Evolutionary conservation across 2,888 invertebrate species (phyloP).

Genomic region (Scaptomyza caliginosa): DNA sequence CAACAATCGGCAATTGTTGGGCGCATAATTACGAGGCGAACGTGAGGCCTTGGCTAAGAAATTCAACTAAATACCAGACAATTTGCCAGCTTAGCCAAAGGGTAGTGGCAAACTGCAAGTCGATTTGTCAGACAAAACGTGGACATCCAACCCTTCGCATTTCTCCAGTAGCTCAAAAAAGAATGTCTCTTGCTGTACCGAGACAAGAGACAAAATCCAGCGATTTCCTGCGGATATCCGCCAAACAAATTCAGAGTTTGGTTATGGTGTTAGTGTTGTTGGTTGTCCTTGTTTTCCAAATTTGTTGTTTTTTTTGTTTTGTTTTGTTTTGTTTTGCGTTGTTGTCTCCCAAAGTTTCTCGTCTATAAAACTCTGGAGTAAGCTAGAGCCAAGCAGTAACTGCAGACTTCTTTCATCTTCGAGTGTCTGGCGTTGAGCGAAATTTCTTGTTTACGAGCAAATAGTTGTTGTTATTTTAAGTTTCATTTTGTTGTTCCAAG

Average conservation of each 20-base stretch:
- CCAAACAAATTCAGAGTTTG: slow-evolving; percentile 75
- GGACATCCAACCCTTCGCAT: slow-evolving; percentile 73
- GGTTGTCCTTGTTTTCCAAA: neutral
- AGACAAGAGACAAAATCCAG: slow-evolving; percentile 64
- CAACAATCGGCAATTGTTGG: slow-evolving; percentile 64
- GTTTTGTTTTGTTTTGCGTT: slow-evolving; percentile 3
- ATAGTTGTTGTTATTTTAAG: slow-evolving; percentile 81
- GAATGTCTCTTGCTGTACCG: slow-evolving; percentile 14
- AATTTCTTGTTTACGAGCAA: slow-evolving; percentile 80
- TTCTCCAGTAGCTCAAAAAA: neutral
- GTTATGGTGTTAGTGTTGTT: slow-evolving; percentile 50
- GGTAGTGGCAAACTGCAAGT: slow-evolving; percentile 29
- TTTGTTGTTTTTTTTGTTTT: slow-evolving; percentile 10
- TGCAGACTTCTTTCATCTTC: slow-evolving; percentile 64
- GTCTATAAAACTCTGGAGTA: slow-evolving; percentile 34
- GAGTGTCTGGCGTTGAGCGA: slow-evolving; percentile 70
- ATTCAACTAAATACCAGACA: slow-evolving; percentile 64
- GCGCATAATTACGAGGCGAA: slow-evolving; percentile 66
- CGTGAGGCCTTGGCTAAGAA: slow-evolving; percentile 57
- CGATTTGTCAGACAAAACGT: slow-evolving; percentile 44
- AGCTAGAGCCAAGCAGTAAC: slow-evolving; percentile 43
- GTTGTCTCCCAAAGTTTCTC: slow-evolving; percentile 37
- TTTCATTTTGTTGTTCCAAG: slow-evolving; percentile 79
- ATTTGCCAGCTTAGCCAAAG: slow-evolving; percentile 36
- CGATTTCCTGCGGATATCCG: slow-evolving; percentile 79